Conservation (phyloP, 2,797 vertebrate species). For the Echeneis naucrates region DNA sequence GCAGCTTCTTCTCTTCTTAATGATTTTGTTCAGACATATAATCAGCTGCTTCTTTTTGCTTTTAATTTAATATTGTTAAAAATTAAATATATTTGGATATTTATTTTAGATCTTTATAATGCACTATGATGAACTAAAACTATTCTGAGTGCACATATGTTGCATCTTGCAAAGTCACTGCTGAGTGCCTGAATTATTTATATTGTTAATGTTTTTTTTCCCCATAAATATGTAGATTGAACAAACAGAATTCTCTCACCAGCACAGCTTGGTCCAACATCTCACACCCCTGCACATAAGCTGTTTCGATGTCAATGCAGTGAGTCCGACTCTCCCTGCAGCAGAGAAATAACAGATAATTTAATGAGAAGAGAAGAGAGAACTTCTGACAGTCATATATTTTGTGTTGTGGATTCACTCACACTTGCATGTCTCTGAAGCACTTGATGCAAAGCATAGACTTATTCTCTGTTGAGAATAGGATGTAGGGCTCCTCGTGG, state of each 20-base stretch:
- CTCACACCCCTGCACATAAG: constrained; percentile 93
- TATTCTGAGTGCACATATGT: constrained; percentile 4
- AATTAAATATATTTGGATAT: neutral
- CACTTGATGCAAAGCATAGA: constrained; percentile 98
- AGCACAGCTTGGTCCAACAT: constrained; percentile 94
- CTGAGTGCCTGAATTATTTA: constrained; percentile 43
- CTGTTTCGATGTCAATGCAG: constrained; percentile 96
- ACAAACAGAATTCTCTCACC: constrained; percentile 80
- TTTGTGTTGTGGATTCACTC: constrained; percentile 65
- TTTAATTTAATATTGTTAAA: neutral
- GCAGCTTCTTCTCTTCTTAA: neutral
- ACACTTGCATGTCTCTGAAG: constrained; percentile 98
- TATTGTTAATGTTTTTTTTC: constrained; percentile 6
- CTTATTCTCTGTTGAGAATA: constrained; percentile 95
- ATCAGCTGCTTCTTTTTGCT: neutral
- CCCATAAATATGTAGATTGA: constrained; percentile 21
- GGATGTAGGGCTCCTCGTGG: constrained; percentile 93
- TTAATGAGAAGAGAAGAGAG: neutral
- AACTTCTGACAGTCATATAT: neutral
- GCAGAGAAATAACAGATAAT: constrained; percentile 8
- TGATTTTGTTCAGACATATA: neutral
- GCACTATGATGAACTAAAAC: neutral
- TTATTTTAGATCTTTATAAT: constrained; percentile 22
- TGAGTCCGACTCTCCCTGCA: constrained; percentile 92
- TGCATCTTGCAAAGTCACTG: constrained; percentile 7